Base-by-base conservation (phyloP, 2,797 vertebrate genomes). In the Hydrocynus forskahlii region DNA sequence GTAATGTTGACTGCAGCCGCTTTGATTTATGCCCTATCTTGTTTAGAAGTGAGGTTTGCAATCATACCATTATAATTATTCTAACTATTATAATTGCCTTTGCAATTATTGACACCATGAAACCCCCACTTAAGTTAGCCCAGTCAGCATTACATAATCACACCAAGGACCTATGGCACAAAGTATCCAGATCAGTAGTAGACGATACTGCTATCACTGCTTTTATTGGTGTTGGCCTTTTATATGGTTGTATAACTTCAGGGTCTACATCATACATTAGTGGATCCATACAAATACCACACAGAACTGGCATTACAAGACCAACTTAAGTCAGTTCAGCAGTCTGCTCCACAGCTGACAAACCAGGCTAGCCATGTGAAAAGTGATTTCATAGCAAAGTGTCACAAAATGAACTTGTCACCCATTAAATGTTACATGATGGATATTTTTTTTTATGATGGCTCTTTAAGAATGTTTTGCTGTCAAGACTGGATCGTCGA, bases 191-290 rank as follows among this genome's bases (percentile, higher is more conserved):
- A 19, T 76, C 48, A 45, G 29, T 19, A 62, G 16, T 19, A 21
- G 7, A 45, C 16, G 14, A n/a, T 25, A 40, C 48, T 71, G 48
- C 14, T 29, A 17, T 25, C 23, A 2, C 23, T 35, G 50, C 17
- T 72, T 35, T 52, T 9, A 29, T 8, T 55, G 19, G 45, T 0
- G 12, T 23, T 25, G 35, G 10, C 50, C 40, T 57, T 57, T 40
- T 73, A 57, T 19, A n/a, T 57, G 29, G 17, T 40, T 5, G 55
- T 14, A 59, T 17, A 8, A 21, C 17, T 19, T 14, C 43, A 5
- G 38, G 57, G 38, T 45, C 55, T 45, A 43, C 35, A 60, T 75
- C 55, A 75, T 45, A 75, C 35, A 75, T 75, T 60, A 45, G 72
- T 25, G 2, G 55, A n/a, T 74, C 25, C 52, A 25, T 73, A 52